Percentiles rank a stretch among this genome's conserved stretches.
These are phyloP conservation scores for Oxystoma pomonae DNA, from an alignment of 2,888 invertebrate genomes.

Conservation along the genomic window DNA sequence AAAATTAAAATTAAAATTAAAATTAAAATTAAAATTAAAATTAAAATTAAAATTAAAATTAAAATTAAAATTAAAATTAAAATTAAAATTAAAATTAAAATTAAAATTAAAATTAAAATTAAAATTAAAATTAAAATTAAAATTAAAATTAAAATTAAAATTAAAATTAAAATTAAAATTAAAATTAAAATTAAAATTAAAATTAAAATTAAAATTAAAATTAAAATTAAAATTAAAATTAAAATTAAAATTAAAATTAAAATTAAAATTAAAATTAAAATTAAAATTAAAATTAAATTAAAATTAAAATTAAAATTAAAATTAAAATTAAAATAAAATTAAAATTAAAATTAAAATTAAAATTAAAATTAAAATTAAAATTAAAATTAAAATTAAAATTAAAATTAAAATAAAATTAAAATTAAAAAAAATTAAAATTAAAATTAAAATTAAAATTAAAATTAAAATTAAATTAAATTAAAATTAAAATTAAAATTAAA, in stretches of 20 bases:
- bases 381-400: neutral
- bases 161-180: neutral
- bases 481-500: neutral
- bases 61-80: neutral
- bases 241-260: neutral
- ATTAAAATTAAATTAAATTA: neutral
- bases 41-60: neutral
- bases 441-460: neutral
- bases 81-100: neutral
- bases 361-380: neutral
- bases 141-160: neutral
- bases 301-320: neutral
- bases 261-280: neutral
- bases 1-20: neutral
- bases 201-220: neutral
- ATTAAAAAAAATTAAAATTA: neutral
- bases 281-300: neutral
- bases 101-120: neutral
- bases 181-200: neutral
- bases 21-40: neutral
- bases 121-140: neutral
- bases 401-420: neutral
- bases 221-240: neutral
- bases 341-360: neutral
- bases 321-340: neutral